Base-by-base conservation (phyloP, 2,888 invertebrate genomes). In the Andrena camellia region DNA sequence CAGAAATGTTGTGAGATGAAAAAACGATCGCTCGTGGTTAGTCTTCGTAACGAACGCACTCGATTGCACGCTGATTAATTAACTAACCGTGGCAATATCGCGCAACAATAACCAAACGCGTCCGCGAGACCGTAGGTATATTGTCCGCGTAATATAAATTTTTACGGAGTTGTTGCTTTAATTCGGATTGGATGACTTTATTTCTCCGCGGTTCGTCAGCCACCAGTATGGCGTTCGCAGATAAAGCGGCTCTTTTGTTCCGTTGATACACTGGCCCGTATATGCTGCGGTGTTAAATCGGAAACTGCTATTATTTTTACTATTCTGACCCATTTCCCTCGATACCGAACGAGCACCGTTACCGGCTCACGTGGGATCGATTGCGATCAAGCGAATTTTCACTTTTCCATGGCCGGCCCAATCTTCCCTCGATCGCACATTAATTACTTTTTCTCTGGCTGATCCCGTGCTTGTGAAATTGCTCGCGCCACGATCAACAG, bases 181-280 rank as follows among this genome's bases (percentile, higher is more conserved):
- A 81, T 81, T 76, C 71, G 7, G 31, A 76, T 64, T 26, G 26
- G 20, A 57, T 23, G 71, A 80, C 63, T 71, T 70, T 71, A 82
- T 80, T 80, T 79, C 75, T 62, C 57, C 62, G 17, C n/a, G 23
- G 26, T 20, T 23, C 8, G 31, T 17, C 29, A 8, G 20, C 63
- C n/a, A 42, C 23, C 35, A 17, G 76, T 60, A 60, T 33, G 52
- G 10, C 52, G 31, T 57, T 54, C 33, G 54, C 26, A 71, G 69
- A 69, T 78, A 74, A 81, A 74, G 59, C 23, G 35, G n/a, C 57
- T 29, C 64, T 69, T 78, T 81, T 79, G 69, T 70, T 35, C 23
- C 31, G 42, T 17, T 64, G 69, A 69, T 73, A 42, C 69, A 78
- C 57, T 52, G 57, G 23, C 64, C 20, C 59, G 64, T 33, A 54